Evolutionary conservation across 2,113 vertebrate genomes (phyloP), one percentile per base, ranked within the genome.

Genomic region (Propithecus coquereli): DNA sequence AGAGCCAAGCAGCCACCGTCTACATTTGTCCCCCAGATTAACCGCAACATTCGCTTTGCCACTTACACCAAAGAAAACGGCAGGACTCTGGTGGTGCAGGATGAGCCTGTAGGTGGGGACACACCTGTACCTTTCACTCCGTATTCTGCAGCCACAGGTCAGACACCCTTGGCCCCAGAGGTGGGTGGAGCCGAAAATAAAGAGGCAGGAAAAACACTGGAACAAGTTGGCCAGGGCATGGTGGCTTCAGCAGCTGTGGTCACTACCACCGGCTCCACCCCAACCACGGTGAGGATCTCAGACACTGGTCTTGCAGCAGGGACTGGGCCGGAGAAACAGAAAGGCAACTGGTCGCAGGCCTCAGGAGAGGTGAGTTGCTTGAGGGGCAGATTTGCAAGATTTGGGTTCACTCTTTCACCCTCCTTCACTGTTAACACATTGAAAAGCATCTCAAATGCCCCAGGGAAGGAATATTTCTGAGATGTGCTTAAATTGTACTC

Each of bases 51-150:
- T 97, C 98, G 99, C 92, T 98, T 99, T 98, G 99, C 99, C 79
- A 98, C 98, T 96, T 99, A 99, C 96, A 99, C 99, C 98, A 99
- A 99, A 98, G 99, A 99, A 98, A 99, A 99, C 57, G 99, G 99
- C 82, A 99, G 99, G 90, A 98, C 99, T 13, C 97, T 99, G 50
- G 98, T 99, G 97, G 99, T 99, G 47, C 99, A 99, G 92, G 99
- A 99, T 34, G 98, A 99, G 79, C 98, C 98, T 76, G 97, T 98
- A 87, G 98, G 98, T 94, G 98, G 99, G 84, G 99, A 99, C 74
- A 45, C 98, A 52, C 94, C 98, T 45, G 22, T 98, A 92, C 93
- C 98, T 89, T 99, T 99, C 96, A 98, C 99, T 87, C 98, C 99
- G 0, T 99, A 99, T 98, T 99, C 99, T 94, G 98, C 99, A 94